phyloP scores from a whole-genome alignment of 1,140 invertebrate species.

The Radopholus similis region DNA sequence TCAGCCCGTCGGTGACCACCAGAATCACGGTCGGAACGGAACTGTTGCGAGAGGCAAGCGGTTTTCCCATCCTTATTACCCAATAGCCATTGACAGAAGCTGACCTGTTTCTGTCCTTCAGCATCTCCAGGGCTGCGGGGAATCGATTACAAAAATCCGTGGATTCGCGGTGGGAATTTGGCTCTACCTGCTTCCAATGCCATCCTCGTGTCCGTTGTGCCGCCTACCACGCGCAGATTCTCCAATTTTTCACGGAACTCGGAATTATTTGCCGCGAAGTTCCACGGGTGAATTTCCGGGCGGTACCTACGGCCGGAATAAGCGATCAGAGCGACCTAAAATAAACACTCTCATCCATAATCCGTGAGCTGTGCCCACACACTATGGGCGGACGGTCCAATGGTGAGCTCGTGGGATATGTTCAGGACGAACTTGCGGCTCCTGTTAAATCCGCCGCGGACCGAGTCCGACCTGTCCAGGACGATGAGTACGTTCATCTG shows the following conservation, averaged over 20 bases:
- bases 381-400: conserved; percentile 50
- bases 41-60: too few relatives aligned
- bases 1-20: conserved; percentile 56
- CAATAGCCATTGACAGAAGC: too few relatives aligned
- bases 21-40: too few relatives aligned
- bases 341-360: neutral
- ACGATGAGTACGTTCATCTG: conserved; percentile 56
- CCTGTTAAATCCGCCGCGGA: conserved; percentile 49
- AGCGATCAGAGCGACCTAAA: conserved; percentile 55
- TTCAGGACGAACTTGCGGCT: conserved; percentile 53
- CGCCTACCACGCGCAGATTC: too few relatives aligned
- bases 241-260: too few relatives aligned
- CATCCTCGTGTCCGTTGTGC: too few relatives aligned
- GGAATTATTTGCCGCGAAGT: conserved; percentile 57
- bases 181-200: too few relatives aligned
- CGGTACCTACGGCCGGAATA: conserved; percentile 52
- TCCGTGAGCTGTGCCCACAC: conserved; percentile 24
- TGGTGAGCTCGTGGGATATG: conserved; percentile 56
- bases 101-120: too few relatives aligned
- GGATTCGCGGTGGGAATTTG: too few relatives aligned
- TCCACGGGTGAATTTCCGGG: conserved; percentile 52
- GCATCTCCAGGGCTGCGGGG: too few relatives aligned
- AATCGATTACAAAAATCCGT: too few relatives aligned
- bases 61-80: too few relatives aligned
- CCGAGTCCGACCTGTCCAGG: conserved; percentile 54